A percentile compares a stretch with the other conserved stretches of the same genome.
phyloP scores from a whole-genome alignment of 2,113 vertebrate genomes.

The Carollia perspicillata region DNA sequence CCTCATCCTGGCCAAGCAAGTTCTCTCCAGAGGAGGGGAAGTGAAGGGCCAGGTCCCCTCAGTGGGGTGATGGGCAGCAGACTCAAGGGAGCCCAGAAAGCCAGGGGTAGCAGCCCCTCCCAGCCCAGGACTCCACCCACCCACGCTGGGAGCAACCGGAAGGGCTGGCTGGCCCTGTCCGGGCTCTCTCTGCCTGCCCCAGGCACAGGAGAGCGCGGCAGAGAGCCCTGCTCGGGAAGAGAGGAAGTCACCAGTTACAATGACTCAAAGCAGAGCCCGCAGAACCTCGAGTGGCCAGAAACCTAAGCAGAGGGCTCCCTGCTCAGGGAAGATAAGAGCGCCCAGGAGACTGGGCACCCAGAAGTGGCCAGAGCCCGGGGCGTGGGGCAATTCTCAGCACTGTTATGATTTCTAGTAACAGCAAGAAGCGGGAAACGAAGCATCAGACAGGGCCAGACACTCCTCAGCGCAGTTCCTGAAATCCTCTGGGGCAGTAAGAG shows the following conservation, averaged over 20 bases:
- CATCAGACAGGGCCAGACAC: not conserved
- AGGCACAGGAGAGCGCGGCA: not conserved
- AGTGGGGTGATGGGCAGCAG: not conserved
- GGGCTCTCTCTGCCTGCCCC: constrained; percentile 29
- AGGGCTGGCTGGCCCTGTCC: constrained; percentile 72
- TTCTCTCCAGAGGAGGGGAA: not conserved
- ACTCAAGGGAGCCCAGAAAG: constrained; percentile 37
- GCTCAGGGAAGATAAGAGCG: not conserved
- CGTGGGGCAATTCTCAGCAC: not conserved
- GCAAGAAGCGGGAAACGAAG: not conserved
- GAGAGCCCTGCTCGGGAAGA: not conserved
- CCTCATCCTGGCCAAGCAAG: not conserved
- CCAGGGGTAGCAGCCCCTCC: not conserved
- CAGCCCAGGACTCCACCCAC: constrained; percentile 58
- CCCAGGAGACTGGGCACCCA: not conserved
- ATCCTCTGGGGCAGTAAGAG: not conserved
- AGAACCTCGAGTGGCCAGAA: not conserved
- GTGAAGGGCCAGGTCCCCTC: not conserved
- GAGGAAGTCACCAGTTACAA: not conserved
- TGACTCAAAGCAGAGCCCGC: not conserved
- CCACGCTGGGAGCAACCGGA: constrained; percentile 62
- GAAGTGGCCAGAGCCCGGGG: not conserved
- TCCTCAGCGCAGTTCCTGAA: not conserved
- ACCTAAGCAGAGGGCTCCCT: not conserved
- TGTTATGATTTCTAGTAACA: not conserved